These are phyloP conservation scores for Strix occidentalis DNA, from an alignment of 2,797 vertebrate species.

Conservation along the genomic window DNA sequence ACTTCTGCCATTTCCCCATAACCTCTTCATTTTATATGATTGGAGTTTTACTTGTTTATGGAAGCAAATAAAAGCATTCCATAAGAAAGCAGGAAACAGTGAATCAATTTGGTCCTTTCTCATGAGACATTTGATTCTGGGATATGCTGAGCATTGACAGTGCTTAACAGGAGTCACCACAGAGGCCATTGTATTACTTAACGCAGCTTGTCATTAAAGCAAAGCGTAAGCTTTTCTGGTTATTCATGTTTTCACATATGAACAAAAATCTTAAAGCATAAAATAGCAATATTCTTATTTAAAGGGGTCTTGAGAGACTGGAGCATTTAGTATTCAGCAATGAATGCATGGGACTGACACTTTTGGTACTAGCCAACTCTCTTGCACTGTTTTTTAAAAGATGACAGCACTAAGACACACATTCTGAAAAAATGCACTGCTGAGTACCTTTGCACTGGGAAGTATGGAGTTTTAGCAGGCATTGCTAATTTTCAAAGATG, in stretches of 20 bases:
- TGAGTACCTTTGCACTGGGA: background rate
- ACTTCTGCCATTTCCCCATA: slow-evolving; percentile 7
- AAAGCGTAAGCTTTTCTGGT: background rate
- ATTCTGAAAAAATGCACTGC: background rate
- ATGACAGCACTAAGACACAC: background rate
- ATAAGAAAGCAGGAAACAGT: background rate
- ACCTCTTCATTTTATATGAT: background rate
- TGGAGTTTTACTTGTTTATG: slow-evolving; percentile 14
- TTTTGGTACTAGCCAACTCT: background rate
- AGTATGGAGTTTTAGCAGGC: background rate
- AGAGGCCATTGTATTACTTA: background rate
- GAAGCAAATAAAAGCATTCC: background rate
- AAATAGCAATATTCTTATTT: background rate
- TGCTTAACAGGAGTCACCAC: background rate
- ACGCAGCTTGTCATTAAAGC: background rate
- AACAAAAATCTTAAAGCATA: background rate
- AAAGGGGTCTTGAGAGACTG: background rate
- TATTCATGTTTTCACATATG: background rate
- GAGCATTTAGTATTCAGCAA: background rate
- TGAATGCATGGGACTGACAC: background rate
- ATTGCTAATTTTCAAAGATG: background rate
- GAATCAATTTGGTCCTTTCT: background rate
- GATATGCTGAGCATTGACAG: background rate
- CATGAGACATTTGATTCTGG: background rate
- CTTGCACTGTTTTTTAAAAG: background rate